Evolutionary conservation across 2,797 vertebrate genomes (phyloP).

Genomic region (Scolopax rusticola): DNA sequence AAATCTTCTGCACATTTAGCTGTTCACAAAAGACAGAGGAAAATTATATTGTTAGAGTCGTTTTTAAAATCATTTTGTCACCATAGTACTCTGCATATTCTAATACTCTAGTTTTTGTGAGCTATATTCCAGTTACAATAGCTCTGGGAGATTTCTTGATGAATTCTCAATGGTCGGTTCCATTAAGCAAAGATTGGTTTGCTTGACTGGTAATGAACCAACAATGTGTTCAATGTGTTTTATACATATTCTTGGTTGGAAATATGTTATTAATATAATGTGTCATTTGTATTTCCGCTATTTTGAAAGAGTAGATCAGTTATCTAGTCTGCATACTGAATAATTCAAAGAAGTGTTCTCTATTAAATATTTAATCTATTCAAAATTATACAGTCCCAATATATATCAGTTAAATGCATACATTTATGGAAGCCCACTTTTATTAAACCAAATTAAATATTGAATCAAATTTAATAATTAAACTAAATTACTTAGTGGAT

Average conservation of each 20-base stretch:
- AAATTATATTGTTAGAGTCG: not conserved
- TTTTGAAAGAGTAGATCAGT: slow-evolving; percentile 75
- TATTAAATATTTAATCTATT: slow-evolving; percentile 83
- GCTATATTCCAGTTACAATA: slow-evolving; percentile 12
- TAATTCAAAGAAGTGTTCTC: slow-evolving; percentile 81
- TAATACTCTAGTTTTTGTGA: slow-evolving; percentile 20
- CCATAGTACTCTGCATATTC: slow-evolving; percentile 18
- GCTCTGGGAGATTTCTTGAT: slow-evolving; percentile 41
- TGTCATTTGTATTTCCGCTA: slow-evolving; percentile 68
- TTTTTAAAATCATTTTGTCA: slow-evolving; percentile 18
- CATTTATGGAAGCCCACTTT: slow-evolving; percentile 76
- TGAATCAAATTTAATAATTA: slow-evolving; percentile 86
- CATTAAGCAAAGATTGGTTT: slow-evolving; percentile 71
- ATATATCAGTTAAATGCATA: slow-evolving; percentile 82
- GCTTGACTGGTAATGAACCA: slow-evolving; percentile 68
- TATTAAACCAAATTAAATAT: slow-evolving; percentile 86
- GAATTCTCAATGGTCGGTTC: not conserved
- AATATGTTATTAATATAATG: slow-evolving; percentile 64
- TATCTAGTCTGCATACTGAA: slow-evolving; percentile 79
- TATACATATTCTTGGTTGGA: slow-evolving; percentile 43
- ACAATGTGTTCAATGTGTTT: slow-evolving; percentile 56
- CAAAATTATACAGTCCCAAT: slow-evolving; percentile 77
- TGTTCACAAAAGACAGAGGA: not conserved
- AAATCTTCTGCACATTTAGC: slow-evolving; percentile 14
- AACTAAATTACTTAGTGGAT: slow-evolving; percentile 79